Conservation (phyloP, 2,797 vertebrate genomes). For the Eurystomus glaucurus region DNA sequence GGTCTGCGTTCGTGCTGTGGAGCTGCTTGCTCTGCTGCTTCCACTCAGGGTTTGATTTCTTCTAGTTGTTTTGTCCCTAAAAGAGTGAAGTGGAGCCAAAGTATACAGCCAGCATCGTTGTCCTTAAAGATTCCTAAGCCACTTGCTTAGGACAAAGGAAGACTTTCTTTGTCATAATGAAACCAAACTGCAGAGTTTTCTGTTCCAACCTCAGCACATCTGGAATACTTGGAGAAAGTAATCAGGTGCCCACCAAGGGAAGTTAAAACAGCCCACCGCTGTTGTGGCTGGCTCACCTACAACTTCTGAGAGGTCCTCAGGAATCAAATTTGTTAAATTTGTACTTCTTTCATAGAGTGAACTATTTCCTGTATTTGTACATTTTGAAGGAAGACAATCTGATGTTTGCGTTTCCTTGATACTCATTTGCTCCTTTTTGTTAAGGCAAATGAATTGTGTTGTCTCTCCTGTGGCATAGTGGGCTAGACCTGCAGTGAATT, state of each 20-base stretch:
- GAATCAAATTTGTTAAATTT: background rate
- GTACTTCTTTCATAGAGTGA: background rate
- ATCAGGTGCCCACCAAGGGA: rapidly evolving
- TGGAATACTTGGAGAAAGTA: background rate
- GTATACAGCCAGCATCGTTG: rapidly evolving
- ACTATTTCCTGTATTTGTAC: background rate
- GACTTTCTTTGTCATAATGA: background rate
- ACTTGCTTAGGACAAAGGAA: background rate
- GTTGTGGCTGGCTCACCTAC: background rate
- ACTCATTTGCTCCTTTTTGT: background rate
- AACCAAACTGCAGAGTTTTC: background rate
- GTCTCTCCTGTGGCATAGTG: rapidly evolving
- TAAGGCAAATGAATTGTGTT: background rate
- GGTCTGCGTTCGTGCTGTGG: rapidly evolving
- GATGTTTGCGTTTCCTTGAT: background rate
- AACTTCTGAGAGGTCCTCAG: background rate
- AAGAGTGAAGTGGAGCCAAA: background rate
- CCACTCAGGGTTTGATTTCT: background rate
- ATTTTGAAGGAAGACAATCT: background rate
- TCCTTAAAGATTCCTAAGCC: background rate
- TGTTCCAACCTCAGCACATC: background rate
- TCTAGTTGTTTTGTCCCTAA: background rate
- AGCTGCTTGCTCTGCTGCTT: background rate
- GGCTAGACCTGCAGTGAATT: background rate
- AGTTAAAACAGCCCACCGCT: background rate